phyloP scores from a whole-genome alignment of 2,888 invertebrate species.

The Acronicta leporina region DNA sequence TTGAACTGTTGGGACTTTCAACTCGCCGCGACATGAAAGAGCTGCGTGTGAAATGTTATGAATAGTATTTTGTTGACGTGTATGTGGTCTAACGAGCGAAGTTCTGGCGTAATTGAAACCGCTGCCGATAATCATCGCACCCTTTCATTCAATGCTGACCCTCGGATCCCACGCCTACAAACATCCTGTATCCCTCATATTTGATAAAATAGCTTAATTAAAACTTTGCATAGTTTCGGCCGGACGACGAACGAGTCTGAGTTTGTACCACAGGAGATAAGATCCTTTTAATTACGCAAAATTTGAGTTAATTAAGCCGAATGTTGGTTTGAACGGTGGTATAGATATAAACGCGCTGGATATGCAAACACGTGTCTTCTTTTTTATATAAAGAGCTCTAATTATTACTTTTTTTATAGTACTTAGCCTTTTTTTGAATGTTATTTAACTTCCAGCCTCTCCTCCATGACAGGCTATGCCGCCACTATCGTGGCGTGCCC shows the following conservation, averaged over 20 bases:
- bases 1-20: slow-evolving; percentile 70
- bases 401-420: slow-evolving; percentile 12
- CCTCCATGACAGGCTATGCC: too few species aligned
- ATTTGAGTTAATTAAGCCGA: slow-evolving; percentile 52
- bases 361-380: slow-evolving; percentile 29
- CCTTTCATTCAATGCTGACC: slow-evolving; percentile 77
- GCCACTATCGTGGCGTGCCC: too few species aligned
- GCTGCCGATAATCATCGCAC: slow-evolving; percentile 80
- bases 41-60: slow-evolving; percentile 73
- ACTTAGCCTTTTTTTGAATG: too few species aligned
- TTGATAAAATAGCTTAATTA: slow-evolving; percentile 82
- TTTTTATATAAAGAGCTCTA: slow-evolving; percentile 31
- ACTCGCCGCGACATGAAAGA: slow-evolving; percentile 67
- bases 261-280: slow-evolving; percentile 58
- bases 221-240: slow-evolving; percentile 76
- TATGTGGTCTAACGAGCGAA: slow-evolving; percentile 77
- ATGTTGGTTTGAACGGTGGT: slow-evolving; percentile 29
- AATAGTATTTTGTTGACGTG: slow-evolving; percentile 71
- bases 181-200: slow-evolving; percentile 64
- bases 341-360: slow-evolving; percentile 21
- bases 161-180: slow-evolving; percentile 63
- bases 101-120: slow-evolving; percentile 83
- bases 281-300: slow-evolving; percentile 61
- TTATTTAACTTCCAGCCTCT: too few species aligned
- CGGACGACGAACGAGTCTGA: slow-evolving; percentile 59